Evolutionary conservation across 2,797 vertebrate genomes (phyloP).

Genomic region (Cephalopachus bancanus): DNA sequence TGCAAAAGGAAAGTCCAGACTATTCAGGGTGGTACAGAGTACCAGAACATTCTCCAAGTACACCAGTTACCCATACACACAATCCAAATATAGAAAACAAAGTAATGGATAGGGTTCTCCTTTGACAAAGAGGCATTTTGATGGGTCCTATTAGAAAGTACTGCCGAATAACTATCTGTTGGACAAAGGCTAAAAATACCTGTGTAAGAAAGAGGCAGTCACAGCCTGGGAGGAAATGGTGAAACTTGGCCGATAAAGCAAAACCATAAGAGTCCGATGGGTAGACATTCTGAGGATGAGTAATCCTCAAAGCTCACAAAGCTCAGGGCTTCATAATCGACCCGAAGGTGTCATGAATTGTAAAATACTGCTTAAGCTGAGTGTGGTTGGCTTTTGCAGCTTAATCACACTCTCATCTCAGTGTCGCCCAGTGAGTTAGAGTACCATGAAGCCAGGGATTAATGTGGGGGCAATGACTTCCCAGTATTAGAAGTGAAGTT

Average conservation of each 20-base stretch:
- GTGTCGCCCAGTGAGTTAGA: neutral
- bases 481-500: neutral
- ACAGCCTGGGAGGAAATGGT: neutral
- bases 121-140: neutral
- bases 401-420: neutral
- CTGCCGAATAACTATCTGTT: neutral
- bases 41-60: neutral
- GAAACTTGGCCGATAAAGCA: neutral
- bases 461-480: neutral
- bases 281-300: slow-evolving; percentile 5
- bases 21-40: neutral
- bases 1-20: neutral
- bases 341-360: neutral
- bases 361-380: neutral
- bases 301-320: neutral
- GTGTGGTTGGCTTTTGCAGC: neutral
- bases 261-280: neutral
- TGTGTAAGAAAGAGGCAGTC: neutral
- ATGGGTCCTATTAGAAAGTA: neutral
- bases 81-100: neutral
- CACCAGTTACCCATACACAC: neutral
- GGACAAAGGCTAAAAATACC: slow-evolving; percentile 16
- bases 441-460: neutral
- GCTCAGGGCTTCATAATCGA: neutral
- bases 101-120: neutral